phyloP scores from a whole-genome alignment of 2,113 vertebrate genomes.

The Machaerirhynchus nigripectus region DNA sequence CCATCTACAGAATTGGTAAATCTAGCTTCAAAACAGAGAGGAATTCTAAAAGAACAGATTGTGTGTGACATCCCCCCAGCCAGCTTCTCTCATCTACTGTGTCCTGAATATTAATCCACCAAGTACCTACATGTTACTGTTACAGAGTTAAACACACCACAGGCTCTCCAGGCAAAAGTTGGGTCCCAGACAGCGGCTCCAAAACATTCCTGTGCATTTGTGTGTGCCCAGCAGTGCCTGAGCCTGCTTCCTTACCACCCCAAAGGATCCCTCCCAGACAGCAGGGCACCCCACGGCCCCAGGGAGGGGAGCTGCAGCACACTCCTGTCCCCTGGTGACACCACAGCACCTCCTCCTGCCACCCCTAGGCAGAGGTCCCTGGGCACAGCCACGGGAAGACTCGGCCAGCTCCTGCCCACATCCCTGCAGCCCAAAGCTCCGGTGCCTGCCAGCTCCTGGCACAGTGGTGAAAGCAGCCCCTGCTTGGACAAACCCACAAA shows the following conservation, averaged over 20 bases:
- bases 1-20: not conserved
- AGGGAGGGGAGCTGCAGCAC: not conserved
- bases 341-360: not conserved
- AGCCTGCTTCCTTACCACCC: not conserved
- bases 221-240: not conserved
- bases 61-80: constrained; percentile 21
- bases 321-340: not conserved
- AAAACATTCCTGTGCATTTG: not conserved
- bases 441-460: not conserved
- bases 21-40: constrained; percentile 7
- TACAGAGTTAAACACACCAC: not conserved
- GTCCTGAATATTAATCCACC: constrained; percentile 58
- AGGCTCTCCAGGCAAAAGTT: not conserved
- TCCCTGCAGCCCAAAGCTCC: not conserved
- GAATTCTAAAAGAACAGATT: constrained; percentile 40
- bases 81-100: constrained; percentile 13
- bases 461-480: rapidly evolving
- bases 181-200: not conserved
- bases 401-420: not conserved
- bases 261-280: not conserved
- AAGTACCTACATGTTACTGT: not conserved
- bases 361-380: rapidly evolving
- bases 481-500: not conserved
- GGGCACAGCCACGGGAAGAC: rapidly evolving
- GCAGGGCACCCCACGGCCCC: not conserved